A percentile compares a stretch with the other conserved stretches of the same genome.
Conservation (phyloP, 2,888 invertebrate genomes). For the Schrankia costaestrigalis region DNA sequence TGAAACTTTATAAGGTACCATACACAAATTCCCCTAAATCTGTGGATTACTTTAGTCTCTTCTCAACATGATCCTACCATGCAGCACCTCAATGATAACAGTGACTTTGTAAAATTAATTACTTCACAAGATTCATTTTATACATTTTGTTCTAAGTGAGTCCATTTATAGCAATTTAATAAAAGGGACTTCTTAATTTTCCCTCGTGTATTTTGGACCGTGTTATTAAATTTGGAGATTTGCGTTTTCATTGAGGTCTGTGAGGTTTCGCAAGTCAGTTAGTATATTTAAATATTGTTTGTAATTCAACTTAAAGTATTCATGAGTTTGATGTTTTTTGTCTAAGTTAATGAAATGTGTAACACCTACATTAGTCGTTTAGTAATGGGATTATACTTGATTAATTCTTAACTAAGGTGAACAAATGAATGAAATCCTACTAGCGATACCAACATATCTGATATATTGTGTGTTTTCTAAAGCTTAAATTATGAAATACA, state of each 20-base stretch:
- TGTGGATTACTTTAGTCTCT: constrained; percentile 41
- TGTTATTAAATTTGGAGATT: constrained; percentile 29
- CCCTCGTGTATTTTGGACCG: constrained; percentile 17
- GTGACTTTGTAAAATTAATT: too few relatives aligned
- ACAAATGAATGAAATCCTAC: too few relatives aligned
- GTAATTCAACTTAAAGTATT: constrained; percentile 4
- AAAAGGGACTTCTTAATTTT: constrained; percentile 21
- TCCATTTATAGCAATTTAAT: constrained; percentile 20
- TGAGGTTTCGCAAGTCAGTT: constrained; percentile 28
- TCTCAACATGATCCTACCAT: constrained; percentile 59
- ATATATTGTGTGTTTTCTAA: too few relatives aligned
- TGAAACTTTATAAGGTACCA: constrained; percentile 81
- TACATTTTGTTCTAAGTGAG: too few relatives aligned
- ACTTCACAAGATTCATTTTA: neutral
- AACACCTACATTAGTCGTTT: too few relatives aligned
- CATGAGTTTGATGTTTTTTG: constrained; percentile 10
- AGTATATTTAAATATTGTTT: constrained; percentile 15
- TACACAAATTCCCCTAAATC: constrained; percentile 77
- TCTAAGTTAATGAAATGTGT: too few relatives aligned
- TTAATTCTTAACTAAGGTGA: too few relatives aligned
- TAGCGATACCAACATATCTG: too few relatives aligned
- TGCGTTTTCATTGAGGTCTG: constrained; percentile 49
- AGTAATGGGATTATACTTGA: too few relatives aligned
- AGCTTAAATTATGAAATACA: too few relatives aligned
- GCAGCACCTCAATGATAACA: constrained; percentile 52